A percentile compares a stretch with the other conserved stretches of the same genome.
phyloP scores from a whole-genome alignment of 2,797 vertebrate species.

The Paramormyrops hopkinsi region DNA sequence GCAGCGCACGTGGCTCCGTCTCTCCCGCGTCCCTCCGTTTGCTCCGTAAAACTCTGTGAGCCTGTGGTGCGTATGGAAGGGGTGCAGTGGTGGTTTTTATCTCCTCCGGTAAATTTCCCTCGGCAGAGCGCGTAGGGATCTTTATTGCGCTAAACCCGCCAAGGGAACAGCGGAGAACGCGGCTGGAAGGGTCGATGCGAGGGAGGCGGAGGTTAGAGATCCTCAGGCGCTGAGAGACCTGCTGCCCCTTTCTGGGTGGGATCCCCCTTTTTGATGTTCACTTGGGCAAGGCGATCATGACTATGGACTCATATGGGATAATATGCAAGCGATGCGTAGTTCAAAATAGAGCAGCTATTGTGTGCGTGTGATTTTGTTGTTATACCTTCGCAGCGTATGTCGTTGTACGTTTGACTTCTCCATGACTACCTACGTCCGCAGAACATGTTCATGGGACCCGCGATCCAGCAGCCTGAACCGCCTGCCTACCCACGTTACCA shows the following conservation, averaged over 20 bases:
- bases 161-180: slow-evolving; percentile 28
- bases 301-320: background rate
- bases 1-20: background rate
- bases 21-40: background rate
- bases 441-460: slow-evolving; percentile 34
- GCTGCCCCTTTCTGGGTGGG: background rate
- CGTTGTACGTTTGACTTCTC: slow-evolving; percentile 36
- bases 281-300: background rate
- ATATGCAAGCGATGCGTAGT: background rate
- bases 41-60: no score
- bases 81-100: slow-evolving; percentile 35
- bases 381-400: background rate
- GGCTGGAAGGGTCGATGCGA: slow-evolving; percentile 42
- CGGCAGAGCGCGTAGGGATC: slow-evolving; percentile 18
- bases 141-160: slow-evolving; percentile 33
- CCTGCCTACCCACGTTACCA: slow-evolving; percentile 43
- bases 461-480: slow-evolving; percentile 42
- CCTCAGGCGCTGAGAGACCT: slow-evolving; percentile 22
- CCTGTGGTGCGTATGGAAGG: background rate
- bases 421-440: slow-evolving; percentile 49
- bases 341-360: background rate
- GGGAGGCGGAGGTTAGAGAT: slow-evolving; percentile 39
- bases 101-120: slow-evolving; percentile 20
- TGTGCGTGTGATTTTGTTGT: background rate
- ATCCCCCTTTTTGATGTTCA: slow-evolving; percentile 10